Base-by-base conservation (phyloP, 2,113 vertebrate genomes). In the Gymnarchus niloticus region DNA sequence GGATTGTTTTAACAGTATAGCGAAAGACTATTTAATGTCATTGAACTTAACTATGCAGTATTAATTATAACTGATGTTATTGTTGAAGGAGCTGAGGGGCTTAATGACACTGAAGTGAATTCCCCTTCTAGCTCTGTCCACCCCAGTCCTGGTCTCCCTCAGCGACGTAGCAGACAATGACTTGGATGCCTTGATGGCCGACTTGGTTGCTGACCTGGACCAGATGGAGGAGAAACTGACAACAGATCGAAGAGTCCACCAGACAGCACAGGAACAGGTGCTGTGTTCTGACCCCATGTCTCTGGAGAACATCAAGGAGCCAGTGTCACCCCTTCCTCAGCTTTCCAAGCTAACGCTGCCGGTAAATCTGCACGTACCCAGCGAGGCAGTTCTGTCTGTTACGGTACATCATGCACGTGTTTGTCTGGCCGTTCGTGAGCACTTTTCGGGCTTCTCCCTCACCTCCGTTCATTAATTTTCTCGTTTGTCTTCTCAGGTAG, bases 131-230 rank as follows among this genome's bases (percentile, higher is more conserved):
- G 76, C 49, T 9, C 28, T 10, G 12, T 54, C 76, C 25, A 8
- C 44, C 9, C 46, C 41, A 65, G 2, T 82, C 41, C 51, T 91
- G 97, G 97, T 95, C 89, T 98, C 97, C 0, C 91, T 99, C 69
- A 93, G 96, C 87, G 91, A 97, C 4, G 90, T 99, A 85, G 98
- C 99, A 89, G 97, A 98, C 90, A 95, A 94, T 87, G 98, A 99
- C 84, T 88, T 99, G 88, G 96, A 99, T 73, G 96, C 96, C 0
- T 95, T 99, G 88, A 99, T 99, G 98, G 96, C 97, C 1, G 97
- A 98, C 86, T 91, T 99, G 89, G 91, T 98, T 84, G 97, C 97
- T 33, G 97, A 99, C 86, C 93, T 99, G 86, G 96, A 91, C 21
- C 96, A 96, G 25, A 95, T 96, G 0, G 98, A 99, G 85, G 93